Conservation (phyloP, 2,797 vertebrate species). For the Percopsis omiscomaycus region DNA sequence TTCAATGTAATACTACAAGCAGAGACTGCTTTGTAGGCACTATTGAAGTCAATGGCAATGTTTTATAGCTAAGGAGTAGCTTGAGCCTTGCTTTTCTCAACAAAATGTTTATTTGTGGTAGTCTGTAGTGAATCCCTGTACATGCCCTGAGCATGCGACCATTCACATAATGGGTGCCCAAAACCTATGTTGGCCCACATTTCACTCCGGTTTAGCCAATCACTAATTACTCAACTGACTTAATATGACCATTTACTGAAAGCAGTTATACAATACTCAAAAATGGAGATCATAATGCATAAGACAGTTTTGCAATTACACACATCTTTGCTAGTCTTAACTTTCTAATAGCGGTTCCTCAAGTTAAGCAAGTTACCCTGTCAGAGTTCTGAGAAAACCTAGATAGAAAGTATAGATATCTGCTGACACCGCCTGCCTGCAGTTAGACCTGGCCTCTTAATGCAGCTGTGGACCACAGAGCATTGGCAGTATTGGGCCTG, state of each 20-base stretch:
- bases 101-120: too few relatives aligned
- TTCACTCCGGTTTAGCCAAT: not conserved
- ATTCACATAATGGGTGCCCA: not conserved
- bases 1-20: too few relatives aligned
- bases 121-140: not conserved
- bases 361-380: conserved; percentile 23
- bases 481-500: conserved; percentile 43
- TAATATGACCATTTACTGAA: not conserved
- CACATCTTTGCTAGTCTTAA: not conserved
- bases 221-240: not conserved
- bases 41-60: too few relatives aligned
- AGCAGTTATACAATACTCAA: not conserved
- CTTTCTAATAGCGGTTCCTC: conserved; percentile 9
- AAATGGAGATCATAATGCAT: not conserved
- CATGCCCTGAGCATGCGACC: not conserved
- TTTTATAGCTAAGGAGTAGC: too few relatives aligned
- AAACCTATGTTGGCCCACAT: not conserved
- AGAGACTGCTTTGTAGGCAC: too few relatives aligned
- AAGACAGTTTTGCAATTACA: not conserved
- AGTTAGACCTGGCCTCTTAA: conserved; percentile 46
- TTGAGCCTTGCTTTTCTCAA: too few relatives aligned
- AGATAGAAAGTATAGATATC: conserved; percentile 46
- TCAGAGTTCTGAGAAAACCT: conserved; percentile 22
- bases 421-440: conserved; percentile 38
- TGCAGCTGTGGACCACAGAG: conserved; percentile 64